A percentile compares a stretch with the other conserved stretches of the same genome.
Conservation (phyloP, 2,113 vertebrate species). For the Coracopsis vasa region DNA sequence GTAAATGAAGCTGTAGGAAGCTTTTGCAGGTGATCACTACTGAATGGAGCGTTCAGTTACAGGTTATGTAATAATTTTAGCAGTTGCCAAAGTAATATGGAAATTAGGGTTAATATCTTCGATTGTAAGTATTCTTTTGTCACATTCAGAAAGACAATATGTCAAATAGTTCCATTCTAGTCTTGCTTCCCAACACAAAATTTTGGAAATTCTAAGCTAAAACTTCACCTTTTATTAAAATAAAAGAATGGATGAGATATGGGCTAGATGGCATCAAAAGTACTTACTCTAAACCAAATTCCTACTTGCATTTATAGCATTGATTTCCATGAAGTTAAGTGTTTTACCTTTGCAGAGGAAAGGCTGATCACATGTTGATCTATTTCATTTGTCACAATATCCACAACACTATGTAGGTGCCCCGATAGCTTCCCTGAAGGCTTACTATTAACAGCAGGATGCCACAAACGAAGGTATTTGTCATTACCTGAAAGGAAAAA, state of each 20-base stretch:
- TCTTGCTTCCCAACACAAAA: not conserved
- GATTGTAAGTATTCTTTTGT: not conserved
- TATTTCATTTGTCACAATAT: conserved; percentile 74
- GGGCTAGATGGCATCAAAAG: not conserved
- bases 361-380: conserved; percentile 78
- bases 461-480: conserved; percentile 75
- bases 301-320: not conserved
- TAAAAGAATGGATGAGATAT: not conserved
- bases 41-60: not conserved
- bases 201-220: not conserved
- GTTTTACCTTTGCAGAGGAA: conserved; percentile 73
- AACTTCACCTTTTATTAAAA: not conserved
- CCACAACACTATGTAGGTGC: conserved; percentile 68
- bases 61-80: not conserved
- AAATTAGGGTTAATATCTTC: not conserved
- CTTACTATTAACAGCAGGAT: conserved; percentile 70
- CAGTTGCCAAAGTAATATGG: not conserved
- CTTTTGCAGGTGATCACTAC: not conserved
- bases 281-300: not conserved
- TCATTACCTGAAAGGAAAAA: conserved; percentile 64
- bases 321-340: not conserved
- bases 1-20: not conserved
- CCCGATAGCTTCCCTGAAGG: conserved; percentile 71
- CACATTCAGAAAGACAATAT: not conserved
- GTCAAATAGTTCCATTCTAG: not conserved